These are phyloP conservation scores for Holotrichia oblita DNA, from an alignment of 1,140 invertebrate genomes.

Conservation along the genomic window DNA sequence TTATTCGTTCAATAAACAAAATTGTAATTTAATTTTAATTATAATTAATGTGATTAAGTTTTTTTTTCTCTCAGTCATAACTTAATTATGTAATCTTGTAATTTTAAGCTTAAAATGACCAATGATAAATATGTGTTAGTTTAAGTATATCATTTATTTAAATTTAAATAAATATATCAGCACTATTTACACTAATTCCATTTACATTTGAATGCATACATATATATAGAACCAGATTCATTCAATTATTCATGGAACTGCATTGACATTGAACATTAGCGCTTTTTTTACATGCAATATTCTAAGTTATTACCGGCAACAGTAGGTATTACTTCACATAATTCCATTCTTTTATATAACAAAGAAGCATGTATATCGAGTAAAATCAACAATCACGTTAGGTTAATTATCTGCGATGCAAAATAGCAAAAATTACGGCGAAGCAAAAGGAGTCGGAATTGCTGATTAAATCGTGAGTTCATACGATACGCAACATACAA, in stretches of 20 bases:
- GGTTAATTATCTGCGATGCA: constrained; percentile 1
- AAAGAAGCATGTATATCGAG: neutral
- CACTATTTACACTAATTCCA: too few relatives aligned
- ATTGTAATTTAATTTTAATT: too few relatives aligned
- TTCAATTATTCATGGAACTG: neutral
- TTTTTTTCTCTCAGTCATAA: too few relatives aligned
- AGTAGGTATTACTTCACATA: neutral
- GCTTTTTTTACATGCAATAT: neutral
- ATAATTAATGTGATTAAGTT: too few relatives aligned
- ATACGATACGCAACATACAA: neutral
- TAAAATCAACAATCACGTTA: constrained; percentile 12
- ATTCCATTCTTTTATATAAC: neutral
- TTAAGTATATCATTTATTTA: too few relatives aligned
- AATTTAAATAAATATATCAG: too few relatives aligned
- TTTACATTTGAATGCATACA: too few relatives aligned
- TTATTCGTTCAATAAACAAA: too few relatives aligned
- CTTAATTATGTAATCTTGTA: too few relatives aligned
- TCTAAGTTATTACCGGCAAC: neutral
- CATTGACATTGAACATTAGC: neutral
- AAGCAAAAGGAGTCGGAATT: constrained; percentile 18
- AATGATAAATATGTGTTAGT: too few relatives aligned
- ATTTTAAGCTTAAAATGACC: too few relatives aligned
- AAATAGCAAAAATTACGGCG: neutral
- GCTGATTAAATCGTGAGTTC: neutral
- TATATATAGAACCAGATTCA: too few relatives aligned